Evolutionary conservation across 2,797 vertebrate species (phyloP), one percentile per base, ranked within the genome.

Genomic region (Oceanodroma leucorhoa): DNA sequence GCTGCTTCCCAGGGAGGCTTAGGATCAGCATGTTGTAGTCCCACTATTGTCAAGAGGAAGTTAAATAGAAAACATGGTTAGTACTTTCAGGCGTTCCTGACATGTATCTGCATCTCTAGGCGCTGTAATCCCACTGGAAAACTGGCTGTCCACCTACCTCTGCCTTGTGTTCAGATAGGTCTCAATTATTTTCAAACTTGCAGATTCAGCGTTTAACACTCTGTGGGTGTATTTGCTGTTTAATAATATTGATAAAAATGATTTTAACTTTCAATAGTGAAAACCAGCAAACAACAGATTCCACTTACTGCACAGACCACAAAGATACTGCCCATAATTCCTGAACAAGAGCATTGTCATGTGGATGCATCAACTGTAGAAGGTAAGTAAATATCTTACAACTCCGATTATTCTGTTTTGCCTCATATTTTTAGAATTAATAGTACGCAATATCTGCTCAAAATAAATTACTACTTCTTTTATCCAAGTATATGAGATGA

Each of bases 271-370:
- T 91, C 67, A 90, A 4, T 13, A 94, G 85, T 2, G 72, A 96
- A 91, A 82, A 64, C 40, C 62, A 92, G 27, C 6, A 48, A 87
- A 51, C 62, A 87, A 73, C n/a, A 27, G 55, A 67, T 80, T 17
- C 65, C 26, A 27, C 10, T 58, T 85, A 51, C 61, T 66, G 62
- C 54, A 70, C 62, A 34, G 50, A 34, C 55, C 71, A 70, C 46
- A 69, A 51, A 86, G 22, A 30, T 9, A 61, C 85, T 98, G 50
- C 83, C 95, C 2, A 12, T 96, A 84, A 96, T 98, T 82, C 96
- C 94, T 43, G 97, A 98, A 64, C 60, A 96, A 12, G 94, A 98
- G 46, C 69, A 69, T 5, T 50, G 53, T 66, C 80, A 46, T 18
- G 8, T 14, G 14, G 29, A 30, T 34, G 9, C 65, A 51, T 76